Evolutionary conservation across 2,113 vertebrate genomes (phyloP), one percentile per base, ranked within the genome.

Genomic region (Ursus arctos): DNA sequence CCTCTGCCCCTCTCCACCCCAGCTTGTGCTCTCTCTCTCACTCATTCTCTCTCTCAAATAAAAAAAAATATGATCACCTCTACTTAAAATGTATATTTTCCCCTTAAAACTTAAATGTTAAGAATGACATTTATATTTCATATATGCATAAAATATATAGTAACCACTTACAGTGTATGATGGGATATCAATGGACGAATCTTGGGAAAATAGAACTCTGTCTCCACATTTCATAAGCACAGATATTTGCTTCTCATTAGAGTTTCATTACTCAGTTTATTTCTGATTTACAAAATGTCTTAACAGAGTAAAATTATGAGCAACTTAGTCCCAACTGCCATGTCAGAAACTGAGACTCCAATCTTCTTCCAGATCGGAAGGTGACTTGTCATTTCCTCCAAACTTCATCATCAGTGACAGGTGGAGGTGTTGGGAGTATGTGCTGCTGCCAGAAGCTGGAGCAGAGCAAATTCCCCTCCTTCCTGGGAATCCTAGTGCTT

Each of bases 211-310:
- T 5, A 51, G 26, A 86, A 84, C 67, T 85, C 55, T 69, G 43
- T 40, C 24, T 90, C 33, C n/a, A 67, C 19, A 80, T 51, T 87
- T 28, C 40, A 4, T 26, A 87, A 67, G 82, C 49, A 89, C 21
- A 86, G 79, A 67, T 71, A 89, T 49, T 55, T 89, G 15, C 72
- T 72, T 90, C 74, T 94, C 33, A 69, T 28, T 53, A 63, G 19
- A 92, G 74, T 53, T 92, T 88, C 71, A 83, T 49, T 85, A 79
- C 24, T 95, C 33, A 24, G n/a, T 69, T 96, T 87, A 95, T 59
- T 85, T 94, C 51, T 79, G 24, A 97, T 33, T 94, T 88, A 80
- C 3, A 72, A 96, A 81, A 49, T 77, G 40, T 96, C 71, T 93
- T 90, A 63, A 92, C 88, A 91, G n/a, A 96, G 55, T n/a, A 85